Base-by-base conservation (phyloP, 2,888 invertebrate species). In the Agrypnus murinus region DNA sequence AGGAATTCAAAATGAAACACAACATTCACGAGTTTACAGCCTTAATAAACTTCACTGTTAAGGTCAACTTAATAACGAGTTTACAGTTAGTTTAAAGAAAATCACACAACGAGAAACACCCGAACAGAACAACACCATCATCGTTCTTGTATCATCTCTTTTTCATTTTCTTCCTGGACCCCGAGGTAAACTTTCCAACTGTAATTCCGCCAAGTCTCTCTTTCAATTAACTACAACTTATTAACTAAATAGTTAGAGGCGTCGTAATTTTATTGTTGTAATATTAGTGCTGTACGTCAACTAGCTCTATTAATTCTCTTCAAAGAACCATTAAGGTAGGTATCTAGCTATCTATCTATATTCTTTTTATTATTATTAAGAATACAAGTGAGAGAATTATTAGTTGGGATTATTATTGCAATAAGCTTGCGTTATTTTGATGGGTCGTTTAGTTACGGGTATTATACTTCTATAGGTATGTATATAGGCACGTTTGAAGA, bases 31-130 rank as follows among this genome's bases (percentile, higher is more conserved):
- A 45, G 62, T 38, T 59, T 48, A 36, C 46, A 48, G 36, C 62
- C 62, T 62, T 45, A 48, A 60, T 60, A 46, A 62, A 62, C 62
- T 62, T 62, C 46, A 48, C 62, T 62, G 17, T 46, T 62, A 32
- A 48, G 62, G 62, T 62, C 62, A 62, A 48, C 34, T 62, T 62
- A 62, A 62, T 62, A 55, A 55, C 55, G 62, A 62, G 48, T 62
- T 62, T 32, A 62, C 62, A 62, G 62, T 62, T 62, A 62, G 36
- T 60, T 60, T 60, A 60, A 60, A 60, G 60, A 60, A 60, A 43
- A 60, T 60, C 60, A 46, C 60, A 46, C 59, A 40, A 45, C 31
- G 60, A 60, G 14, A 25, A 48, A 53, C 53, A 34, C 9, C 53
- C 53, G 31, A 53, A 8, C 31, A 32, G 6, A 25, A 25, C 53